Evolutionary conservation across 2,888 invertebrate genomes (phyloP).

Genomic region (Masnerella sp.): DNA sequence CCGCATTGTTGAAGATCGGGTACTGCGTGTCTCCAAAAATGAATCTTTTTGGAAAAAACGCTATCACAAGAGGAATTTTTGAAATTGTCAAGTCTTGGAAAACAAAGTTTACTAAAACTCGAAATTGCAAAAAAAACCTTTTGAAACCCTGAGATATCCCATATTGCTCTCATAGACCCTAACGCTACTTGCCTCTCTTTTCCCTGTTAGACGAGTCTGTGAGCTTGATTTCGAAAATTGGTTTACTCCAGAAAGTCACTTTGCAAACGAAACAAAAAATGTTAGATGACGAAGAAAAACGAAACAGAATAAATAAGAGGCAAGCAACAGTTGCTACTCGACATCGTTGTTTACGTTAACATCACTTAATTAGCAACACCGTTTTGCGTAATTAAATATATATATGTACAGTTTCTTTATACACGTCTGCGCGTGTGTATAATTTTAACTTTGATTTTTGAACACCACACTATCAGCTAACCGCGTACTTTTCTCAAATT

Average conservation of each 20-base stretch:
- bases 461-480: slow-evolving; percentile 53
- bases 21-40: background rate
- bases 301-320: slow-evolving; percentile 26
- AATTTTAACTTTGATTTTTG: slow-evolving; percentile 19
- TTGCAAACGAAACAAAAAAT: slow-evolving; percentile 2
- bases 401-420: slow-evolving; percentile 51
- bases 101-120: background rate
- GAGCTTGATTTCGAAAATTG: slow-evolving; percentile 23
- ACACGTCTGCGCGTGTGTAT: slow-evolving; percentile 9
- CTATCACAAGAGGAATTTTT: background rate
- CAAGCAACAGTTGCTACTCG: slow-evolving; percentile 35
- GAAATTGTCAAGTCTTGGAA: background rate
- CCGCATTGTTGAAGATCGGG: too few species aligned
- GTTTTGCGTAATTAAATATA: slow-evolving; percentile 37
- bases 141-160: background rate
- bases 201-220: slow-evolving; percentile 9
- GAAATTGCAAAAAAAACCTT: background rate
- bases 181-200: slow-evolving; percentile 48
- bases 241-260: slow-evolving; percentile 19
- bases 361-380: slow-evolving; percentile 55
- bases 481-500: slow-evolving; percentile 24
- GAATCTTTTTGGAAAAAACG: background rate
- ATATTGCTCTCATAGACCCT: slow-evolving; percentile 1
- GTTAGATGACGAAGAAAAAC: background rate
- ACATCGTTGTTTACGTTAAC: slow-evolving; percentile 27